Evolutionary conservation across 92 coral and sea anemone genomes (phyloP).

Genomic region (Micromussa lordhowensis): DNA sequence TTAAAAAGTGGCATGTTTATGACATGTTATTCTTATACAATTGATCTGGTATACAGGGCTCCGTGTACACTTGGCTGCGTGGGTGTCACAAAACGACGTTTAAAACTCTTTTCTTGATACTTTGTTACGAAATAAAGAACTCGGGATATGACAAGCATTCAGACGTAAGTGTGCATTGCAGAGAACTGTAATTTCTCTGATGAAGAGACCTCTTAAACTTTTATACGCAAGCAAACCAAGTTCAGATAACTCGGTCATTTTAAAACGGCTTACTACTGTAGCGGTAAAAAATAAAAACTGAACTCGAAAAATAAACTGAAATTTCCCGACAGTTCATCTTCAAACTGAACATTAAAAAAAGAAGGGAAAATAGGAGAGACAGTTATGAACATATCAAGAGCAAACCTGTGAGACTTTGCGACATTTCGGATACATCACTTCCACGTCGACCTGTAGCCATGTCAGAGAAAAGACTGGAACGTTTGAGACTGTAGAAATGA

Average conservation of each 20-base stretch:
- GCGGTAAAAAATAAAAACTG: background rate
- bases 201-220: background rate
- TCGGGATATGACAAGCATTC: background rate
- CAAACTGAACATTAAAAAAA: background rate
- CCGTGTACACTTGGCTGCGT: background rate
- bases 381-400: background rate
- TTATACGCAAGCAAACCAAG: background rate
- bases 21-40: background rate
- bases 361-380: background rate
- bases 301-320: background rate
- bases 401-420: constrained; percentile 21
- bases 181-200: background rate
- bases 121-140: background rate
- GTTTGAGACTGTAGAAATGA: background rate
- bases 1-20: too few relatives aligned
- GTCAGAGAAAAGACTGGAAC: background rate
- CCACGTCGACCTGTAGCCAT: constrained; percentile 9
- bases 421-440: background rate
- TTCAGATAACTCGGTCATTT: background rate
- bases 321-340: background rate
- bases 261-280: background rate
- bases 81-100: background rate
- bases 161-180: background rate
- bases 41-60: background rate
- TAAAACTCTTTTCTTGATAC: background rate